Base-by-base conservation (phyloP, 2,797 vertebrate species). In the Tarsius wallacei region DNA sequence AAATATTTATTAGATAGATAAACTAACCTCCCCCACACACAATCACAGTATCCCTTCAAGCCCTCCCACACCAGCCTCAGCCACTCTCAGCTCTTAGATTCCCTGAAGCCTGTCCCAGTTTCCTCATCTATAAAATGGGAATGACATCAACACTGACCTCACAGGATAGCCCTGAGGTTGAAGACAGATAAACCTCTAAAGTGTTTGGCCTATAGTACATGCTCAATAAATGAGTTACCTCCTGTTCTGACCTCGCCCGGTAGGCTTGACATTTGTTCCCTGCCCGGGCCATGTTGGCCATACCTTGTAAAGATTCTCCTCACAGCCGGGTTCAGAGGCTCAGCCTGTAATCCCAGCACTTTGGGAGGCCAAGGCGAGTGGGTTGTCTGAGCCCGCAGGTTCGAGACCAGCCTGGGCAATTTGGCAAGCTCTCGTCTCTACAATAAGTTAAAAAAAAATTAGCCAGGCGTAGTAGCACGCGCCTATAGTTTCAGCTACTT, bases 141-240 rank as follows among this genome's bases (percentile, higher is more conserved):
- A 73, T 63, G 42, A 51, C 33, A 55, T 66, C 51, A 85, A 61
- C 61, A 55, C 2, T 78, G 90, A 81, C 42, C 36, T 84, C n/a
- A 15, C 42, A 81, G 53, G 36, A 63, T 7, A 88, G 16, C 24
- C 31, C 31, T 61, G 28, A 78, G 19, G 31, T 4, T 74, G 28
- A 59, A 91, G 61, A 55, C 64, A 88, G 47, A 55, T 68, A 55
- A 55, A 86, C 31, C 24, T 89, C 74, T 77, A 36, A 88, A 88
- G 31, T 24, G 53, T n/a, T 36, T 36, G 19, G 21, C 57, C 59
- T 26, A 26, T 7, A 63, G 42, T n/a, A 76, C 9, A 59, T 71
- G 68, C 81, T 84, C 89, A 57, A 17, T 83, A 78, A 78, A 36
- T 26, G 5, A 92, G 64, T 59, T 80, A 21, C 24, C 5, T 59